phyloP scores from a whole-genome alignment of 2,888 invertebrate genomes.

The Ornithoptera alexandrae region DNA sequence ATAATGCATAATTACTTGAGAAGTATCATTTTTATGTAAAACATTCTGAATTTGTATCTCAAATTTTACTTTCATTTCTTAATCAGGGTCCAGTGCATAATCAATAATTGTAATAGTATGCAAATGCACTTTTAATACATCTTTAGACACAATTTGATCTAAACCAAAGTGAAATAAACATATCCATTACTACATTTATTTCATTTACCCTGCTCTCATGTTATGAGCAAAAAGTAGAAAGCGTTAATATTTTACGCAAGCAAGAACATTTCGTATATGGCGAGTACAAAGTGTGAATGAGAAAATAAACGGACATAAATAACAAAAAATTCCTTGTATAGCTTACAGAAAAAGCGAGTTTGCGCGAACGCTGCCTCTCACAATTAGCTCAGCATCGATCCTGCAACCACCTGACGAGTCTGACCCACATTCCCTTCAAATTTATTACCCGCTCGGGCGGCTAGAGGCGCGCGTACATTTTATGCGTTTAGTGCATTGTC shows the following conservation, averaged over 20 bases:
- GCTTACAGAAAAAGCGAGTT: slow-evolving; percentile 26
- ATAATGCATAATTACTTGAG: too few species aligned
- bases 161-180: too few species aligned
- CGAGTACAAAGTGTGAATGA: slow-evolving; percentile 17
- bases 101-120: too few species aligned
- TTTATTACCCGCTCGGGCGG: slow-evolving; percentile 44
- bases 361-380: slow-evolving; percentile 30
- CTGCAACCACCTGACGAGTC: slow-evolving; percentile 41
- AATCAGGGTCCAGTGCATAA: too few species aligned
- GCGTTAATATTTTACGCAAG: slow-evolving; percentile 11
- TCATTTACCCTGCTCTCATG: too few species aligned
- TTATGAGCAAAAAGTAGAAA: slow-evolving; percentile 4
- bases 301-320: slow-evolving; percentile 22
- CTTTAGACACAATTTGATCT: too few species aligned
- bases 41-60: too few species aligned
- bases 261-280: slow-evolving; percentile 20
- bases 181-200: too few species aligned
- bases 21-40: too few species aligned
- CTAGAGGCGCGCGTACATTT: slow-evolving; percentile 29
- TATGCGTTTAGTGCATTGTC: slow-evolving; percentile 23
- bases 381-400: slow-evolving; percentile 44
- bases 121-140: too few species aligned
- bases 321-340: slow-evolving; percentile 22
- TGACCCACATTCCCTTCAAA: slow-evolving; percentile 51
- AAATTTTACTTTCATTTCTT: too few species aligned